Percentiles rank a stretch among this genome's conserved stretches.
These are phyloP conservation scores for Dinomys branickii DNA, from an alignment of 2,113 vertebrate species.

Conservation along the genomic window DNA sequence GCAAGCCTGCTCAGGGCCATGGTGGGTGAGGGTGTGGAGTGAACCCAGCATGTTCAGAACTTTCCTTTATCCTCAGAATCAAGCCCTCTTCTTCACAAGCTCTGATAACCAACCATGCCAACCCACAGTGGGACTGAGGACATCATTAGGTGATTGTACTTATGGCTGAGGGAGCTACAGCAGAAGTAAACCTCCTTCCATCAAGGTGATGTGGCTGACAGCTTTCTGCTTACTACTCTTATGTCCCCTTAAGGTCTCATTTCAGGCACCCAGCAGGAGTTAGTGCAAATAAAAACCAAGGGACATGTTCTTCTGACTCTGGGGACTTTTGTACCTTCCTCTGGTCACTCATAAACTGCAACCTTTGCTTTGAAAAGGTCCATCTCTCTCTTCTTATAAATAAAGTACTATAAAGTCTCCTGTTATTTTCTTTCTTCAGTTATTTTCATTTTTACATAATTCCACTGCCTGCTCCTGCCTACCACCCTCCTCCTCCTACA, in stretches of 20 bases:
- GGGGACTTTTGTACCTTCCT: neutral
- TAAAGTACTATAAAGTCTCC: neutral
- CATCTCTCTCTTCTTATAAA: neutral
- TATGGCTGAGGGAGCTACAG: neutral
- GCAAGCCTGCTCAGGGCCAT: neutral
- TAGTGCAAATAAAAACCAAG: neutral
- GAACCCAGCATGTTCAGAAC: neutral
- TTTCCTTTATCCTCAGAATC: neutral
- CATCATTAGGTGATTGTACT: neutral
- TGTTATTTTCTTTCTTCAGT: neutral
- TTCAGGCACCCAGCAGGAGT: neutral
- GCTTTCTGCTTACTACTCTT: neutral
- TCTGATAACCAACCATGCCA: neutral
- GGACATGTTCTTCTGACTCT: neutral
- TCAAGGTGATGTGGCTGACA: neutral
- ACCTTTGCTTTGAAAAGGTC: neutral
- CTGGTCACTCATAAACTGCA: neutral
- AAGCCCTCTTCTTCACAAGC: neutral
- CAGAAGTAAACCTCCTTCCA: neutral
- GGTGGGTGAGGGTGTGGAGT: neutral
- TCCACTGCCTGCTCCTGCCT: neutral
- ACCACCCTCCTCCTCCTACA: neutral
- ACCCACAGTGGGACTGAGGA: neutral
- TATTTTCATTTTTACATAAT: constrained; percentile 11
- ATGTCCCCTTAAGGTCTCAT: neutral